Base-by-base conservation (phyloP, 92 coral and sea anemone genomes). In the Phymanthus crucifer region DNA sequence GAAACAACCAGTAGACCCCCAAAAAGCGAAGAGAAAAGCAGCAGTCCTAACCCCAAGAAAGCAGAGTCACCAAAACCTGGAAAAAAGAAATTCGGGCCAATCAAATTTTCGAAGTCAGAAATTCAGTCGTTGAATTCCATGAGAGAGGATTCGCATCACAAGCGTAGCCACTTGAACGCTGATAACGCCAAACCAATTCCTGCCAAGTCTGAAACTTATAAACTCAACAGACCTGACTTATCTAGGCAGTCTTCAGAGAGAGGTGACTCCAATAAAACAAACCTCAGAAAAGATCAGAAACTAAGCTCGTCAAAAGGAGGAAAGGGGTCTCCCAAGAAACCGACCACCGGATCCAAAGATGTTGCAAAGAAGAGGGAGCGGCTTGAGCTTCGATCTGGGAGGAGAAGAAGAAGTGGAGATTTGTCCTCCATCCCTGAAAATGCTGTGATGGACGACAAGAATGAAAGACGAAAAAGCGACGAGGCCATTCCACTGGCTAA, bases 131-230 rank as follows among this genome's bases (percentile, higher is more conserved):
- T 70, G 17, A 65, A 80, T 9, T 80, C 38, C 14, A 77, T 74
- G 80, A 82, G 31, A 73, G 64, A 46, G 6, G 86, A 73, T 66
- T 82, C 86, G 47, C 84, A 80, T 32, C 81, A 77, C 43, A 74
- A 64, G 43, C 86, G 86, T 3, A 82, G 86, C n/a, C 86, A 82
- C 50, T 10, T 82, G 74, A 82, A 82, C 32, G 36, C 77, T 46
- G 73, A 82, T 46, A 54, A 24, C 38, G 32, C 35, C 24, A 72
- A 82, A 38, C 43, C 73, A 0, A 66, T 40, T 1, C 72, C 85
- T 48, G 23, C 78, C 32, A 35, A 40, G 11, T 33, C 77, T 29
- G 86, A 73, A 17, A 27, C 80, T 17, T 23, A 32, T 43, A 70
- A 40, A 29, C 32, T 24, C 23, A 54, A 67, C 32, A 80, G 72